Base-by-base conservation (phyloP, 2,888 invertebrate genomes). In the Galeopsomyia nigrocyanea region DNA sequence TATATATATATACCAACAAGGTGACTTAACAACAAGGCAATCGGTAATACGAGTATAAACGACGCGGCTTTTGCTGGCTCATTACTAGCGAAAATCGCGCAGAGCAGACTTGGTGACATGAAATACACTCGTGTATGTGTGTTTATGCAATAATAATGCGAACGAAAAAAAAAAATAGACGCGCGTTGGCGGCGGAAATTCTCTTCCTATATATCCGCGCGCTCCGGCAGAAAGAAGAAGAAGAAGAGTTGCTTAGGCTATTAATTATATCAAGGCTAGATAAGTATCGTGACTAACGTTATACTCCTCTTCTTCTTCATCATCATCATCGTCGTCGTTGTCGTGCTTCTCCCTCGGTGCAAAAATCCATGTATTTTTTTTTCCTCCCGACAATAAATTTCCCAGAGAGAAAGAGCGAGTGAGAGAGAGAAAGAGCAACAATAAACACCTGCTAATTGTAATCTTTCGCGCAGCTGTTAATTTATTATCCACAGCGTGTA, bases 371-470 rank as follows among this genome's bases (percentile, higher is more conserved):
- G 17, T 51, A 22, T 47, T 39, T n/a, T 16, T n/a, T 22, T 10
- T 17, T 47, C 14, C 19, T 22, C 49, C n/a, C 31, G 31, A 31
- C 51, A 14, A 51, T 63, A 50, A 63, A 63, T 51, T 63, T 51
- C 31, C 26, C 62, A 21, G 13, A 26, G 39, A 39, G 39, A 7
- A 3, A 13, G 39, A 39, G 39, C 2, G 39, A 13, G 13, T 9
- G 39, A 39, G 39, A 13, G 13, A 13, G 39, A 39, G 39, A 13
- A 39, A 7, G 31, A 46, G 53, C 5, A 51, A 67, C 51, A 67
- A 67, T 60, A 67, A 58, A 67, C 67, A 58, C 46, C 50, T 58
- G 50, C 67, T 67, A 58, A 67, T 67, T 67, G 67, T 58, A 58
- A 67, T 67, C 46, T 19, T 10, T 64, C 16, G 22, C 14, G 13